A percentile compares a stretch with the other conserved stretches of the same genome.
Evolutionary conservation across 2,797 vertebrate genomes (phyloP).

Genomic region (Hephaestus fuliginosus): DNA sequence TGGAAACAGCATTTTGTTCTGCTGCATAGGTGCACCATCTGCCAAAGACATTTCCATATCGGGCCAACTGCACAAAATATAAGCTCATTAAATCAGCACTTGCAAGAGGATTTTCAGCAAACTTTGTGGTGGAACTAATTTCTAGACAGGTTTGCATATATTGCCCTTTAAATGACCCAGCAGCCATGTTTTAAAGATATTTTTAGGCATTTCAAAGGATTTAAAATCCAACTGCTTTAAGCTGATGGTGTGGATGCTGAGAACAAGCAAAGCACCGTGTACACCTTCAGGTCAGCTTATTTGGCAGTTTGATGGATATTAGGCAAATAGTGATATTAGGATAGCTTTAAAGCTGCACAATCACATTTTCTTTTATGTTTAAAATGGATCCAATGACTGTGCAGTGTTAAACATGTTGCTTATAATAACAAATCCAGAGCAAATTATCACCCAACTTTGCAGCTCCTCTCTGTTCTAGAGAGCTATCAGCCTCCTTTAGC

Average conservation of each 20-base stretch:
- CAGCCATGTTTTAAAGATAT: constrained; percentile 9
- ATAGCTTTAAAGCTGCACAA: background rate
- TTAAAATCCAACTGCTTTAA: constrained; percentile 1
- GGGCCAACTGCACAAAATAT: constrained; percentile 29
- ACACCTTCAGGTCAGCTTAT: background rate
- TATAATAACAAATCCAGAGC: background rate
- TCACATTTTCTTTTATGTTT: background rate
- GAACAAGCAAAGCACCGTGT: background rate
- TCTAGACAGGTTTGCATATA: constrained; percentile 48
- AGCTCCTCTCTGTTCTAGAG: background rate
- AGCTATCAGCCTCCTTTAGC: background rate
- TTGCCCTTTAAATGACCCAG: constrained; percentile 45
- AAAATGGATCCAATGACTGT: background rate
- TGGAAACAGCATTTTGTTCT: background rate
- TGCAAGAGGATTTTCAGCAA: constrained; percentile 44
- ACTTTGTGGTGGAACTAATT: constrained; percentile 34
- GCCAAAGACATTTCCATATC: constrained; percentile 45
- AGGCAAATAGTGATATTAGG: background rate
- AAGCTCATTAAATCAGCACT: constrained; percentile 60
- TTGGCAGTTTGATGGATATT: background rate
- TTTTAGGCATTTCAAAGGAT: constrained; percentile 20
- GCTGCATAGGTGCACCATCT: constrained; percentile 30
- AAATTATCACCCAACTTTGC: background rate
- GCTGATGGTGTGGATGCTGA: background rate
- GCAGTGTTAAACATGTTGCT: too few relatives aligned